These are phyloP conservation scores for Drosophila parabipectinata DNA, from an alignment of 1,140 invertebrate genomes.

Conservation along the genomic window DNA sequence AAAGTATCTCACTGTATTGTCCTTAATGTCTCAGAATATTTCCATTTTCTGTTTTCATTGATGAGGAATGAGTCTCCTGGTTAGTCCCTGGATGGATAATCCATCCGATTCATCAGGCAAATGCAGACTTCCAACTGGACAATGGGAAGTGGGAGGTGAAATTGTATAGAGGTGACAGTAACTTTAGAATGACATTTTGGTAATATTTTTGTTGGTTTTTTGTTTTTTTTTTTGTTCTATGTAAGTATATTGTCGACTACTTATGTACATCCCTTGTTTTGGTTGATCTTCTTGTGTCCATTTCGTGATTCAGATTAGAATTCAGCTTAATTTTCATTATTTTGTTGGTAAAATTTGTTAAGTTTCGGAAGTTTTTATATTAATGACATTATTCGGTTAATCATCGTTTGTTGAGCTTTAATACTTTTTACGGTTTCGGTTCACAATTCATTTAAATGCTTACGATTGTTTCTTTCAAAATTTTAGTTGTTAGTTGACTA, in stretches of 20 bases:
- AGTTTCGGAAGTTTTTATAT: conserved; percentile 50
- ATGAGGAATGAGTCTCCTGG: conserved; percentile 36
- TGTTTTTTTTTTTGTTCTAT: conserved; percentile 11
- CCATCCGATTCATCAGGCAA: conserved; percentile 11
- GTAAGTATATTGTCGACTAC: conserved; percentile 83
- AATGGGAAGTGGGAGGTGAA: conserved; percentile 56
- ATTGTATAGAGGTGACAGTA: conserved; percentile 30
- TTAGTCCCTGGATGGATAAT: conserved; percentile 16
- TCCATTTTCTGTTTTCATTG: conserved; percentile 37
- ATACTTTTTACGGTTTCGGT: conserved; percentile 68
- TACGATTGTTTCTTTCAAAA: conserved; percentile 58
- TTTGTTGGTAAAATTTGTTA: conserved; percentile 21
- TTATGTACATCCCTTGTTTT: conserved; percentile 83
- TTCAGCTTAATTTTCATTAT: conserved; percentile 31
- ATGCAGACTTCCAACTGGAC: conserved; percentile 35
- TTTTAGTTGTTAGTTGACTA: conserved; percentile 36
- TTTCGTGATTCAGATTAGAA: conserved; percentile 43
- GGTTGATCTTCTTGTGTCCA: conserved; percentile 74
- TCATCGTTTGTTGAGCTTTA: conserved; percentile 63
- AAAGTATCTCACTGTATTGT: conserved; percentile 73
- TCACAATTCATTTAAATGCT: conserved; percentile 64
- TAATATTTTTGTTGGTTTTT: conserved; percentile 20
- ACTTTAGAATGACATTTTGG: conserved; percentile 18
- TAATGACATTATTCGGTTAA: conserved; percentile 56
- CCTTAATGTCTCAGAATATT: conserved; percentile 80